phyloP scores from a whole-genome alignment of 2,888 invertebrate genomes.

The Drosophila quinaria region DNA sequence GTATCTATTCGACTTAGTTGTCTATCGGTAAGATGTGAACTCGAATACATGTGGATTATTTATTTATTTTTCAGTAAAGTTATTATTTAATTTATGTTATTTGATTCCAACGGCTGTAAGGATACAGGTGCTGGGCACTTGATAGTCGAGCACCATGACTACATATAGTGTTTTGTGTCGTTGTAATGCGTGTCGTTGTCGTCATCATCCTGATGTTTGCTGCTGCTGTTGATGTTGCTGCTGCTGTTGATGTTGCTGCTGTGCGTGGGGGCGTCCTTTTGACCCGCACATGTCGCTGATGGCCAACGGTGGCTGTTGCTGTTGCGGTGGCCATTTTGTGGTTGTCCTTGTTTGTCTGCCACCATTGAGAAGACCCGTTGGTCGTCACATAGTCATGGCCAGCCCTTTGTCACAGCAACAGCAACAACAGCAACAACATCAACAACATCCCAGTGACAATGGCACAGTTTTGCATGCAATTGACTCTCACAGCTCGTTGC shows the following conservation, averaged over 20 bases:
- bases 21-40: no score
- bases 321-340: conserved; percentile 78
- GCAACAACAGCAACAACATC: conserved; percentile 13
- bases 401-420: conserved; percentile 29
- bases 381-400: conserved; percentile 67
- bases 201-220: conserved; percentile 39
- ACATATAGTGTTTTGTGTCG: background rate
- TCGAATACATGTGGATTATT: no score
- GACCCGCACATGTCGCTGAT: conserved; percentile 78
- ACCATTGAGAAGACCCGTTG: conserved; percentile 41
- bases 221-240: conserved; percentile 13
- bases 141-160: background rate
- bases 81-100: background rate
- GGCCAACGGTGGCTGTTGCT: conserved; percentile 42
- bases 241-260: conserved; percentile 11
- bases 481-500: conserved; percentile 82
- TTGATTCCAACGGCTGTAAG: background rate
- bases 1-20: no score
- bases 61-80: background rate
- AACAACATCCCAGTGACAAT: conserved; percentile 64
- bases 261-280: conserved; percentile 76
- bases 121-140: background rate
- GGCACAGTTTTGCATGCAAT: conserved; percentile 82
- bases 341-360: conserved; percentile 68
- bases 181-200: conserved; percentile 43